These are phyloP conservation scores for Cerastoderma edule DNA, from an alignment of 2,888 invertebrate species.

Conservation along the genomic window DNA sequence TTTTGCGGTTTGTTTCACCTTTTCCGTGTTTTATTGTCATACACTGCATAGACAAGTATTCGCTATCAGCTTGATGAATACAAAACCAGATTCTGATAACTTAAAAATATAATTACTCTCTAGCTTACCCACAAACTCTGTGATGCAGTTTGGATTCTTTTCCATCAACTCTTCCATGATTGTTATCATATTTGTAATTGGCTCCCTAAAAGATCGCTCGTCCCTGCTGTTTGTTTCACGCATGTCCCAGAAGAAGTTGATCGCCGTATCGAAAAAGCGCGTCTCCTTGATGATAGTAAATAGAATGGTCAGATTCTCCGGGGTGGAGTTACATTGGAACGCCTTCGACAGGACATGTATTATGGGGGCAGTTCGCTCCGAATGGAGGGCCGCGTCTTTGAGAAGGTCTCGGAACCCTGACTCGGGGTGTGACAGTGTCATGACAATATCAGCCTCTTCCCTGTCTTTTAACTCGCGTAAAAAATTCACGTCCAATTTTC, in stretches of 20 bases:
- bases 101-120: too few relatives aligned
- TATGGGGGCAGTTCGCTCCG: not conserved
- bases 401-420: slow-evolving; percentile 20
- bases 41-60: too few relatives aligned
- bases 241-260: slow-evolving; percentile 45
- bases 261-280: slow-evolving; percentile 41
- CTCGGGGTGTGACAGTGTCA: slow-evolving; percentile 9
- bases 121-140: slow-evolving; percentile 49
- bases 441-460: slow-evolving; percentile 11
- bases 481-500: slow-evolving; percentile 14
- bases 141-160: slow-evolving; percentile 45
- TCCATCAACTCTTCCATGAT: slow-evolving; percentile 38
- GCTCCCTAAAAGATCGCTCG: slow-evolving; percentile 31
- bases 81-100: too few relatives aligned
- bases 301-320: slow-evolving; percentile 36
- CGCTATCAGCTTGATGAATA: too few relatives aligned
- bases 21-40: too few relatives aligned
- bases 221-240: slow-evolving; percentile 2
- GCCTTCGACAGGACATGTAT: slow-evolving; percentile 51
- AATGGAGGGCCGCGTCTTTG: not conserved
- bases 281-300: slow-evolving; percentile 48
- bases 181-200: slow-evolving; percentile 46
- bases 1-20: too few relatives aligned
- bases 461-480: slow-evolving; percentile 6
- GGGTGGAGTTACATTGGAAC: slow-evolving; percentile 40